Evolutionary conservation across 2,888 invertebrate genomes (phyloP).

Genomic region (Rhagium mordax): DNA sequence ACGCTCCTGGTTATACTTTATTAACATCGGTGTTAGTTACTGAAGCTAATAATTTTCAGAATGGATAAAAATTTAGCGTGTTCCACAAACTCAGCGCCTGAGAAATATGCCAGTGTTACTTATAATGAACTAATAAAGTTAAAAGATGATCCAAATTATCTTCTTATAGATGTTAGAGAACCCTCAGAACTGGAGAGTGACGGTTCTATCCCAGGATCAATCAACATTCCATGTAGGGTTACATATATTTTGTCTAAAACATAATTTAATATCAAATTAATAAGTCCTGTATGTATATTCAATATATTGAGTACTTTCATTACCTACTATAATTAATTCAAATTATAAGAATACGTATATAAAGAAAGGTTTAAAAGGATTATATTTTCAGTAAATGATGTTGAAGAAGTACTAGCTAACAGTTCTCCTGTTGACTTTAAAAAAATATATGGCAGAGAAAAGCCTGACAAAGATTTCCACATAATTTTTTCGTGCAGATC

Average conservation of each 20-base stretch:
- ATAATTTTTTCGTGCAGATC: slow-evolving; percentile 81
- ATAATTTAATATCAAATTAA: not conserved
- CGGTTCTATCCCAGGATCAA: slow-evolving; percentile 80
- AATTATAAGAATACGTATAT: too few species aligned
- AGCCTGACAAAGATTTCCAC: slow-evolving; percentile 74
- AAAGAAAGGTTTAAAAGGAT: too few species aligned
- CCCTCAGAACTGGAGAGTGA: slow-evolving; percentile 79
- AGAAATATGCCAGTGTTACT: not conserved
- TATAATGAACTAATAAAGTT: slow-evolving; percentile 70
- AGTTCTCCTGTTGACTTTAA: slow-evolving; percentile 73
- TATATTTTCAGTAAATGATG: slow-evolving; percentile 72
- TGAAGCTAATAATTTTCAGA: not conserved
- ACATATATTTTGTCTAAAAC: not conserved
- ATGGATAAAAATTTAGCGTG: not conserved
- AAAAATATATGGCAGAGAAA: slow-evolving; percentile 72
- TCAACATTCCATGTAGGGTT: slow-evolving; percentile 81
- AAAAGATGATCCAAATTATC: slow-evolving; percentile 68
- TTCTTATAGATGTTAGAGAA: slow-evolving; percentile 84
- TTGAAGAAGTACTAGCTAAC: slow-evolving; percentile 67
- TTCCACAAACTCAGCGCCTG: not conserved
- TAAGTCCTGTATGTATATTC: too few species aligned
- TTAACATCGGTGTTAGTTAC: too few species aligned
- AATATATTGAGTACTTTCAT: too few species aligned
- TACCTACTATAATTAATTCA: too few species aligned
- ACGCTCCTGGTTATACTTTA: not conserved